Evolutionary conservation across 2,888 invertebrate species (phyloP).

Genomic region (Synanthedon andrenaeformis): DNA sequence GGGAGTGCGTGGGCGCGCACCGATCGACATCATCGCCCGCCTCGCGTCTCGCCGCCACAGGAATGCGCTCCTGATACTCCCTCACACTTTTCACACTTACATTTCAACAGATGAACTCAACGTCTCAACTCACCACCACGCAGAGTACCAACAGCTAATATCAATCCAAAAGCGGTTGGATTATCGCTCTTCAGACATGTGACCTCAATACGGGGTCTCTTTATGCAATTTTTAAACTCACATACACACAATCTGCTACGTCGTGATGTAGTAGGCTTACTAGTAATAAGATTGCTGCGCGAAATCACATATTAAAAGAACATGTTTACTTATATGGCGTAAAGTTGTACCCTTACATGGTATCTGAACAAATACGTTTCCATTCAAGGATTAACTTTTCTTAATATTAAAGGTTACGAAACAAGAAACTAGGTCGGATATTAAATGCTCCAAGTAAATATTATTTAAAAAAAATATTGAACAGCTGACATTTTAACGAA

Average conservation of each 20-base stretch:
- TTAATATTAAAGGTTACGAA: slow-evolving; percentile 16
- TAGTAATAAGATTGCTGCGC: slow-evolving; percentile 51
- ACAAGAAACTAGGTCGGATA: slow-evolving; percentile 24
- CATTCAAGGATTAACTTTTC: slow-evolving; percentile 49
- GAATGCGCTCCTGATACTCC: slow-evolving; percentile 23
- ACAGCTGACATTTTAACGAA: too few relatives aligned
- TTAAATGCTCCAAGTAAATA: slow-evolving; percentile 6
- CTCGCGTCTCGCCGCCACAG: slow-evolving; percentile 9
- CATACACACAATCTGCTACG: slow-evolving; percentile 22
- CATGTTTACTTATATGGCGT: slow-evolving; percentile 62
- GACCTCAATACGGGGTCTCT: slow-evolving; percentile 20
- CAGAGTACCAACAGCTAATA: slow-evolving; percentile 6
- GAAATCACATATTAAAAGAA: slow-evolving; percentile 49
- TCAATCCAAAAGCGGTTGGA: slow-evolving; percentile 21
- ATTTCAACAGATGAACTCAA: slow-evolving; percentile 26
- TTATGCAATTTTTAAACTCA: slow-evolving; percentile 30
- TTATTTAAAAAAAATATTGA: too few relatives aligned
- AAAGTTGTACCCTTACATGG: slow-evolving; percentile 45
- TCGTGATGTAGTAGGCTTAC: slow-evolving; percentile 32
- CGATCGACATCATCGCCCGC: slow-evolving; percentile 13
- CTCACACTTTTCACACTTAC: slow-evolving; percentile 28
- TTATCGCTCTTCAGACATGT: slow-evolving; percentile 1
- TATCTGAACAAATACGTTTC: slow-evolving; percentile 42
- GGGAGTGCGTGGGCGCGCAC: slow-evolving; percentile 26
- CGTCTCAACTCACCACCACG: slow-evolving; percentile 15